Percentiles rank a stretch among this genome's conserved stretches.
phyloP scores from a whole-genome alignment of 2,797 vertebrate species.

The Crocidura indochinensis region DNA sequence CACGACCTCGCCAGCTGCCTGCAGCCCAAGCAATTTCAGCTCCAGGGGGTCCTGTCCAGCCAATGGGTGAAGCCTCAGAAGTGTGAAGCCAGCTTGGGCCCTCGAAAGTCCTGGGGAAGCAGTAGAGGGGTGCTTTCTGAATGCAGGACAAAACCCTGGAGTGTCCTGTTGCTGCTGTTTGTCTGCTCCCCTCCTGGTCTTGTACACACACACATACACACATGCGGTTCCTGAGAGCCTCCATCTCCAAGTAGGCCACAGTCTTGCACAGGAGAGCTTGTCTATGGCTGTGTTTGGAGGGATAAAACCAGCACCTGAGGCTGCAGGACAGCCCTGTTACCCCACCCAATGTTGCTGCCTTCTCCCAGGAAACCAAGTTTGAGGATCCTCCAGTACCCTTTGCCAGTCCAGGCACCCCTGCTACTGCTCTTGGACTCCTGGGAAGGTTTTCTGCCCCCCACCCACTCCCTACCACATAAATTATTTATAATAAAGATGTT shows the following conservation, averaged over 20 bases:
- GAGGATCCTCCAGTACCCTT: neutral
- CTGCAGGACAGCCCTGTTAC: conserved; percentile 44
- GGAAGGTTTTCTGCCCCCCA: neutral
- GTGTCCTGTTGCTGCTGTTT: conserved; percentile 32
- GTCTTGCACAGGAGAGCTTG: neutral
- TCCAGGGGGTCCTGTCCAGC: neutral
- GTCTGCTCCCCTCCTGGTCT: neutral
- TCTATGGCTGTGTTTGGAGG: neutral
- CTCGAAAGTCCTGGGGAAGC: neutral
- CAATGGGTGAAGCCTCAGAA: conserved; percentile 42
- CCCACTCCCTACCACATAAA: conserved; percentile 94
- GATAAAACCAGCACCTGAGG: conserved; percentile 50
- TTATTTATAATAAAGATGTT: conserved; percentile 99
- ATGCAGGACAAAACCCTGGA: neutral
- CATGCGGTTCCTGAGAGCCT: neutral
- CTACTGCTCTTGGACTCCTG: conserved; percentile 31
- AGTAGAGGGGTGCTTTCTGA: neutral
- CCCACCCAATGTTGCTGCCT: neutral
- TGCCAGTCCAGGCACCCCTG: neutral
- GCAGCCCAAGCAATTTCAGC: neutral
- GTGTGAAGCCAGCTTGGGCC: neutral
- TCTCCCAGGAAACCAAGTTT: conserved; percentile 65
- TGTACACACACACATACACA: too few relatives aligned
- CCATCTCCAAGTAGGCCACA: neutral
- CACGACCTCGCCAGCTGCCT: neutral